Base-by-base conservation (phyloP, 2,888 invertebrate genomes). In the Pedicia rivosa region DNA sequence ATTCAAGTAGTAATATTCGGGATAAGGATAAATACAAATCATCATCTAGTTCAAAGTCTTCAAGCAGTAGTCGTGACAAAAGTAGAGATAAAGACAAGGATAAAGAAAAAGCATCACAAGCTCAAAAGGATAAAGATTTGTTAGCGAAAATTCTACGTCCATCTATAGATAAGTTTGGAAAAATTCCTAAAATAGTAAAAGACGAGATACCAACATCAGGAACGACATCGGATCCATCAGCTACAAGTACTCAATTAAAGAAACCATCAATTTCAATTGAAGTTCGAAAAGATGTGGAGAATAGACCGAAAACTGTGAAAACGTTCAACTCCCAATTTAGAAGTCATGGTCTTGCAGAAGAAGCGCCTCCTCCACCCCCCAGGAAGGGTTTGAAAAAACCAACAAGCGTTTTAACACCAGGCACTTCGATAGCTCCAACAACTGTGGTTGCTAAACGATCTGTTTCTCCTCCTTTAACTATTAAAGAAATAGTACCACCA, bases 311-410 rank as follows among this genome's bases (percentile, higher is more conserved):
- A 63, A 91, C 91, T 26, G 91, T 90, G 1, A 92, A 91, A 69
- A 81, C 83, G 12, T 87, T 79, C 56, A 78, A 87, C 60, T 83
- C 87, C 1, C 88, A 86, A 63, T 88, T 91, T 65, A 73, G 92
- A 46, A 87, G 87, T 35, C 90, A 88, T 50, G 91, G 90, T 25
- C 61, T 91, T 37, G 84, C 83, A 53, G 88, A 90, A 57, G 86
- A 83, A 63, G 71, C 77, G 1, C 82, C 82, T 51, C 83, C 84
- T n/a, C 83, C 88, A 10, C 80, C 81, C 3, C 80, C 84, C 3
- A 67, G 82, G 39, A 71, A 74, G 35, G 65, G 71, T 2, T 57
- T 72, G 3, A 73, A 78, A 49, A 75, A 73, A 53, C 69, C 74
- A 2, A 38, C 10, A 3, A 33, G 14, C 14, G 15, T 34, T 43